Conservation (phyloP, 1,140 invertebrate species). For the Proales similis region DNA sequence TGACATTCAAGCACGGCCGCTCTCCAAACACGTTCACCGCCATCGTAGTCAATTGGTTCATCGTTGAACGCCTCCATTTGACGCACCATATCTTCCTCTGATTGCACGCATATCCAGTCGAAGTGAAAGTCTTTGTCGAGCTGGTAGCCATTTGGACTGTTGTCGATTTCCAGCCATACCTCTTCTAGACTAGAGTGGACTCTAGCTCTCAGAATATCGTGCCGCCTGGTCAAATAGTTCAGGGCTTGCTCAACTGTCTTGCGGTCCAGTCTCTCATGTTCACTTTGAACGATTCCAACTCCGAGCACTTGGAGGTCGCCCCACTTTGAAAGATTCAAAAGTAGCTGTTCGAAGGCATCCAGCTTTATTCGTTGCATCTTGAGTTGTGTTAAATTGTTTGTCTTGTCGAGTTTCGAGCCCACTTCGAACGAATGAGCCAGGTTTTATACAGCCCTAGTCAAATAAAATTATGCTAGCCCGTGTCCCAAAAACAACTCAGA, state of each 20-base stretch:
- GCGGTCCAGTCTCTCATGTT: not conserved
- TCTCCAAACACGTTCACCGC: not conserved
- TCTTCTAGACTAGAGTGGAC: not conserved
- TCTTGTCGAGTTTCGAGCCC: no score
- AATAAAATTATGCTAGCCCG: no score
- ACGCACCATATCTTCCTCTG: not conserved
- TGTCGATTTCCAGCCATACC: not conserved
- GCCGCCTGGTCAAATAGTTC: constrained; percentile 3
- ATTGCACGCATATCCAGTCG: not conserved
- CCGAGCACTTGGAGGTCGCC: constrained; percentile 16
- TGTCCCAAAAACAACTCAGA: no score
- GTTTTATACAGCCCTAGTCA: no score
- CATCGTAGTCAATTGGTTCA: constrained; percentile 3
- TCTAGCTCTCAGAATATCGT: constrained; percentile 22
- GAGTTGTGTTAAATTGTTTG: no score
- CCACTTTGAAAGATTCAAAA: constrained; percentile 21
- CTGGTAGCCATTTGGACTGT: not conserved
- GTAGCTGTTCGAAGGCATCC: no score
- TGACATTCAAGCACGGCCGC: not conserved
- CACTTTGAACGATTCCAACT: not conserved
- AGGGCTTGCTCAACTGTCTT: not conserved
- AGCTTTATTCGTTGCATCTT: no score
- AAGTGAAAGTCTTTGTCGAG: not conserved
- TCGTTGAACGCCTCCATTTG: constrained; percentile 3
- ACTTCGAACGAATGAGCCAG: no score